Percentiles rank a stretch among this genome's conserved stretches.
Evolutionary conservation across 2,113 vertebrate genomes (phyloP).

Genomic region (Oxyruncus cristatus): DNA sequence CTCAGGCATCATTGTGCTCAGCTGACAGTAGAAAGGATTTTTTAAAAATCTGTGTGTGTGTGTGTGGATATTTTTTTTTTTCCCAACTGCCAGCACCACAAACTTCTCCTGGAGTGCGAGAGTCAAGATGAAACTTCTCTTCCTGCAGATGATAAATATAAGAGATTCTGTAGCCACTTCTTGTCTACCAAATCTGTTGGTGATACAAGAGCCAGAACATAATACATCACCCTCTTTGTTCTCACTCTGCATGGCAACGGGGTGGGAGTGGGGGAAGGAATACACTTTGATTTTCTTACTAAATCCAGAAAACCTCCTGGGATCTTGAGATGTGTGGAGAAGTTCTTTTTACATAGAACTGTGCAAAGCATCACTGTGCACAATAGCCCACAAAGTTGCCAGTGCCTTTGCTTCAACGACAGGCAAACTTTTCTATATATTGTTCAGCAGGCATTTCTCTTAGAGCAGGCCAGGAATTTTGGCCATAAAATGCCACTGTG

Average conservation of each 20-base stretch:
- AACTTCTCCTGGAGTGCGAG: background rate
- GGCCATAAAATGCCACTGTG: background rate
- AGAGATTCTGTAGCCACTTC: background rate
- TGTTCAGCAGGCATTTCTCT: constrained; percentile 33
- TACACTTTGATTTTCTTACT: constrained; percentile 9
- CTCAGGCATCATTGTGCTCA: background rate
- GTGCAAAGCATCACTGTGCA: constrained; percentile 18
- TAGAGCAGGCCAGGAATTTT: background rate
- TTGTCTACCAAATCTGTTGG: background rate
- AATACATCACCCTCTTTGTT: background rate
- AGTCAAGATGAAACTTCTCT: background rate
- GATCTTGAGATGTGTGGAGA: background rate
- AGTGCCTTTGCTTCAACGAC: constrained; percentile 19
- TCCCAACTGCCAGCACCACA: background rate
- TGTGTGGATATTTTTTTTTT: background rate
- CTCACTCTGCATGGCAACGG: background rate
- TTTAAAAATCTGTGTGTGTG: background rate
- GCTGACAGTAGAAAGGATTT: background rate
- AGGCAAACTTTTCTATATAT: constrained; percentile 23
- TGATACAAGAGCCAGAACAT: background rate
- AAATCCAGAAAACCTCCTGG: constrained; percentile 14
- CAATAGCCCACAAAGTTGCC: constrained; percentile 18
- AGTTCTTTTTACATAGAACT: constrained; percentile 11
- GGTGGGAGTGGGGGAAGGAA: background rate
- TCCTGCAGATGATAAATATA: background rate